Base-by-base conservation (phyloP, 2,888 invertebrate genomes). In the Amiota communis region DNA sequence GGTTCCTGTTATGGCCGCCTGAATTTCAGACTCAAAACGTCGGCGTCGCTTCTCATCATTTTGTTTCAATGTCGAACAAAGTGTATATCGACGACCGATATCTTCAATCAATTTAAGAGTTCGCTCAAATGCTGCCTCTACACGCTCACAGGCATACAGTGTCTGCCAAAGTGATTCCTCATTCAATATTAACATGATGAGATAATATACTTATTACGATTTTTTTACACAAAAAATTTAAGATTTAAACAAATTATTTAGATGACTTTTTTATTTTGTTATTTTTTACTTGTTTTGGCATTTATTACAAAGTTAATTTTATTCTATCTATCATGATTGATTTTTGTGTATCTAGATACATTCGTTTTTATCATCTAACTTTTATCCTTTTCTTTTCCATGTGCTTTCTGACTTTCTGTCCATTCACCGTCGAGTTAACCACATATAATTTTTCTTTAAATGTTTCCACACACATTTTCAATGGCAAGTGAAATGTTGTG, bases 391-490 rank as follows among this genome's bases (percentile, higher is more conserved):
- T 15, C 57, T 57, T 57, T 57, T 1, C 8, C 36, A 6, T 36
- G 2, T 36, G 36, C 4, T 36, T 6, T 36, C 36, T 36, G 36
- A 2, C 36, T 36, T 36, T 36, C 36, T 36, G 0, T 36, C 36
- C 36, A 36, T 36, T 36, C 36, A 6, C 36, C 36, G 36, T 36
- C 2, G 6, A 63, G 51, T 63, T 76, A 83, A 83, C 83, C 86
- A 81, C 83, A 86, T 83, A 85, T 86, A 83, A 86, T 83, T 83
- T 86, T 83, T 83, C 83, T 85, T 80, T n/a, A 36, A 59, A 61
- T 69, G 80, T 83, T 84, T 80, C 81, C 84, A 85, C 36, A 36
- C 3, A 36, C 36, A 78, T 78, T 81, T 84, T 79, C 84, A 83
- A 72, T 83, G 81, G 79, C 78, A 85, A 36, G 6, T 36, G 36